Evolutionary conservation across 1,140 invertebrate genomes (phyloP).

Genomic region (Anastrepha obliqua): DNA sequence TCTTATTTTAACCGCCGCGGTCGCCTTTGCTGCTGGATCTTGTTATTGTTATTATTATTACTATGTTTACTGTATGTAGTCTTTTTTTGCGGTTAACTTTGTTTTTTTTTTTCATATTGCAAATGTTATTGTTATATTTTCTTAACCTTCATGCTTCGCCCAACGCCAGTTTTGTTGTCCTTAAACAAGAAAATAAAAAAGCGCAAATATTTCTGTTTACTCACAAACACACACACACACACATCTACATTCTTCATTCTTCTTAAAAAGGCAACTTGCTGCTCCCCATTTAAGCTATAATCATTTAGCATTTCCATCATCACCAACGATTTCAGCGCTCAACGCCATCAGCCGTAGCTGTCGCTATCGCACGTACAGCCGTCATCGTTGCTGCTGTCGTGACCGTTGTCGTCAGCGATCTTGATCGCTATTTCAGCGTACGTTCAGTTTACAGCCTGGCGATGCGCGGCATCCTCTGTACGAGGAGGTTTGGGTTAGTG

Average conservation of each 20-base stretch:
- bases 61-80: neutral
- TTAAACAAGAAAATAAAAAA: slow-evolving; percentile 2
- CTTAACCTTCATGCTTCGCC: neutral
- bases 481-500: neutral
- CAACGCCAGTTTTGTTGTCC: neutral
- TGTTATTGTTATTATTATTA: slow-evolving; percentile 36
- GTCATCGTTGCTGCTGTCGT: slow-evolving; percentile 33
- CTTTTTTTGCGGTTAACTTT: neutral
- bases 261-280: slow-evolving; percentile 32
- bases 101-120: neutral
- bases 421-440: slow-evolving; percentile 71
- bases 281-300: slow-evolving; percentile 6
- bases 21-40: neutral
- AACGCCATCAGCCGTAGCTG: neutral
- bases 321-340: neutral
- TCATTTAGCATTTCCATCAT: slow-evolving; percentile 50
- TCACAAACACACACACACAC: neutral
- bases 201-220: neutral
- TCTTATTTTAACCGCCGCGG: neutral
- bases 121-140: neutral
- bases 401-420: slow-evolving; percentile 60
- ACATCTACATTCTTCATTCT: neutral
- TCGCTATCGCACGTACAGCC: neutral
- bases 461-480: neutral
- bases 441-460: slow-evolving; percentile 32